Base-by-base conservation (phyloP, 2,888 invertebrate species). In the Fragum whitleyi region DNA sequence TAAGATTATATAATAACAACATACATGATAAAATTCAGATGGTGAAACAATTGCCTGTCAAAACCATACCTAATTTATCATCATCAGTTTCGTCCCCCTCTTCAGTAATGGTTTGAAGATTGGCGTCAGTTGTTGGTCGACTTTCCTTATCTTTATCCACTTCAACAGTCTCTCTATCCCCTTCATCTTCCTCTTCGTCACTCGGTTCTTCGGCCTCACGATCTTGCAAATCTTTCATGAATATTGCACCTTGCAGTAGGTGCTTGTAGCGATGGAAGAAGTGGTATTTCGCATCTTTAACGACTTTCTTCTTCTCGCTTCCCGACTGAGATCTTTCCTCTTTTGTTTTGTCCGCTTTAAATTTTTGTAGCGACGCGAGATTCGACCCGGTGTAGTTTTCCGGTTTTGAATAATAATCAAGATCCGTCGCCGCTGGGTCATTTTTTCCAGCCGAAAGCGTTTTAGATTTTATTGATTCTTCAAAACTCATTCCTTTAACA, bases 261-360 rank as follows among this genome's bases (percentile, higher is more conserved):
- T 88, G 87, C 61, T 85, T 83, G 69, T 88, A 88, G 19, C 87
- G 70, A 36, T 82, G 62, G 32, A 85, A 85, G 72, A 85, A 85
- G 36, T 80, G 57, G 32, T 85, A 85, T 51, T 82, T 80, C 11
- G 84, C 84, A 53, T 84, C 86, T 68, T 84, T 85, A 2, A 83
- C 59, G 7, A 79, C 62, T 26, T 74, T 73, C 67, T 85, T 83
- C 61, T 83, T 80, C 28, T 80, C 75, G 1, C 61, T 21, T 0
- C 26, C 23, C 36, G 57, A 32, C 0, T 26, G 36, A 9, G 61
- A 96, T 95, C 94, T 95, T 95, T 92, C 87, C 32, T 96, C 96
- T 90, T 97, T 97, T 95, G 97, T 81, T 79, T 87, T 88, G 14
- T 89, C 89, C 6, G 78, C 65, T 28, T 86, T 83, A 55, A 90